These are phyloP conservation scores for Linurgus olivaceus DNA, from an alignment of 2,797 vertebrate species.

Conservation along the genomic window DNA sequence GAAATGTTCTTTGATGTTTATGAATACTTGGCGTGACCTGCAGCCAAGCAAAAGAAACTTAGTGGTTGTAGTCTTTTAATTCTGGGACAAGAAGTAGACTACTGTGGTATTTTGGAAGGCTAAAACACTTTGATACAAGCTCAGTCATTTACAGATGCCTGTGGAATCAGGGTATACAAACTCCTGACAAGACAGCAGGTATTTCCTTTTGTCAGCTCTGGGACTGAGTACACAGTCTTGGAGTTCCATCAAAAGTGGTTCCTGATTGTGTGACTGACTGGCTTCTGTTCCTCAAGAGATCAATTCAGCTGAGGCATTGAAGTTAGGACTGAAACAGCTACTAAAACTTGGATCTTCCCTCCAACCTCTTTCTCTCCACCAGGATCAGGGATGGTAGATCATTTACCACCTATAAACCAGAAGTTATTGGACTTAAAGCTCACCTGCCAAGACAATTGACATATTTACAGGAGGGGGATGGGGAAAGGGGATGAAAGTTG, in stretches of 20 bases:
- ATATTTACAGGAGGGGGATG: neutral
- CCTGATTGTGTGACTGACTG: neutral
- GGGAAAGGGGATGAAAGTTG: neutral
- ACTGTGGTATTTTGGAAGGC: neutral
- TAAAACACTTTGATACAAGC: neutral
- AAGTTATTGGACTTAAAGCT: neutral
- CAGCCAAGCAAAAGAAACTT: neutral
- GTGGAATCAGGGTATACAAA: neutral
- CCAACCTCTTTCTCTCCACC: neutral
- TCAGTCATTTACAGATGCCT: neutral
- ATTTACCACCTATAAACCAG: neutral
- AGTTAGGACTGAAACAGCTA: neutral
- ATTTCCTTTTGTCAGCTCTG: neutral
- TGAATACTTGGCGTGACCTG: neutral
- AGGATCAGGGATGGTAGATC: neutral
- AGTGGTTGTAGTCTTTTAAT: neutral
- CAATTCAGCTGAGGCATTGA: neutral
- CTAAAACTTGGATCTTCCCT: neutral
- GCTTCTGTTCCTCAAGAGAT: neutral
- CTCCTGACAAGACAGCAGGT: neutral
- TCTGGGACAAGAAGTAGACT: neutral
- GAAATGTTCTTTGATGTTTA: conserved; percentile 32
- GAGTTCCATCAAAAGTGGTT: neutral
- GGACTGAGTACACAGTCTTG: neutral
- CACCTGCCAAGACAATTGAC: neutral